A percentile compares a stretch with the other conserved stretches of the same genome.
Conservation (phyloP, 2,888 invertebrate genomes). For the Agrochola lychnidis region DNA sequence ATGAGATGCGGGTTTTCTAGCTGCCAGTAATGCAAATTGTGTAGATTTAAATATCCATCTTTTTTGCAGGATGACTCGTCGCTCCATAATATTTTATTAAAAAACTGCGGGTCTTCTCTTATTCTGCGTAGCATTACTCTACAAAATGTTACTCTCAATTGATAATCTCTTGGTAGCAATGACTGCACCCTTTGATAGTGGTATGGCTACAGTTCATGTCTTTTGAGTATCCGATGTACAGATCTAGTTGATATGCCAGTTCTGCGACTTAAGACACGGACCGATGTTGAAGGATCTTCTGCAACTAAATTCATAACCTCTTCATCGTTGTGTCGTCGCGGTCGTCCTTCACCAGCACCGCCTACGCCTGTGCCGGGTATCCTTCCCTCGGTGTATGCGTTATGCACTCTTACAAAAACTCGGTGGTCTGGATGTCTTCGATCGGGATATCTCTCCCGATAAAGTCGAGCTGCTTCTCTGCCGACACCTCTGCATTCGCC, state of each 20-base stretch:
- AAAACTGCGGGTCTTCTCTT: background rate
- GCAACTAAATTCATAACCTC: background rate
- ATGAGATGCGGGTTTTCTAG: background rate
- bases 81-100: background rate
- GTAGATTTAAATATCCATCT: background rate
- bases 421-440: background rate
- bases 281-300: background rate
- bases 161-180: background rate
- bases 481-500: background rate
- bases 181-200: conserved; percentile 1
- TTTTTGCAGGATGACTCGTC: background rate
- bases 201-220: conserved; percentile 1
- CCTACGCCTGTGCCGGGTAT: background rate
- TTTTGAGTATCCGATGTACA: background rate
- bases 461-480: too few species aligned
- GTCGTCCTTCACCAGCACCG: background rate
- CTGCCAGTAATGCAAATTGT: background rate
- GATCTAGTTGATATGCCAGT: background rate
- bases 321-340: background rate
- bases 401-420: background rate
- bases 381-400: background rate
- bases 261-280: background rate
- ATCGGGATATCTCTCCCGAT: background rate
- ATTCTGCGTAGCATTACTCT: background rate
- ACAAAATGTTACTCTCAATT: conserved; percentile 1